Conservation (phyloP, 1,140 invertebrate species). For the Microplitis mediator region DNA sequence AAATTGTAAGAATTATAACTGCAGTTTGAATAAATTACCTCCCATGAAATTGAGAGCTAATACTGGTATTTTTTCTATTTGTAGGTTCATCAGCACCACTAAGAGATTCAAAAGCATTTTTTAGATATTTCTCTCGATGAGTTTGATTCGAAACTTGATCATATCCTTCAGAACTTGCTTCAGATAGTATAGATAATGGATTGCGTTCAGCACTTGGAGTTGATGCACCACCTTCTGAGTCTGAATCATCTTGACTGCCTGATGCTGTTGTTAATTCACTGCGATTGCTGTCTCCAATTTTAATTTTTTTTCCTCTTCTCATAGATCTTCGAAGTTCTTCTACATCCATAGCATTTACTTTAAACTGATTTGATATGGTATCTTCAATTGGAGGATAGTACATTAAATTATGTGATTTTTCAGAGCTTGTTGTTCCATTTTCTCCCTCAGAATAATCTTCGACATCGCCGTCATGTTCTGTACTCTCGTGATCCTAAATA, state of each 20-base stretch:
- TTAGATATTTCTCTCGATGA: conserved; percentile 74
- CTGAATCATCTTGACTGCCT: conserved; percentile 69
- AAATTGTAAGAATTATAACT: background rate
- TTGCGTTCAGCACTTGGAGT: conserved; percentile 62
- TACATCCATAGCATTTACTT: conserved; percentile 85
- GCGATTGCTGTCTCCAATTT: conserved; percentile 58
- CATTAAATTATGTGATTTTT: conserved; percentile 66
- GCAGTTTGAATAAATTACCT: conserved; percentile 39
- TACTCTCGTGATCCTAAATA: conserved; percentile 73
- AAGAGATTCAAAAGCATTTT: conserved; percentile 79
- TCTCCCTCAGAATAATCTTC: conserved; percentile 87
- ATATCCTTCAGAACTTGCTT: conserved; percentile 75
- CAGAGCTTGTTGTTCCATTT: conserved; percentile 73
- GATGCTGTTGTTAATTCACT: conserved; percentile 65
- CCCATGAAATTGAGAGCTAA: conserved; percentile 59
- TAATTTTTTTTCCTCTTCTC: conserved; percentile 71
- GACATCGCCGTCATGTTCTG: conserved; percentile 84
- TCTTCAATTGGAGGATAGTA: conserved; percentile 63
- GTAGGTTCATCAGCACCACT: conserved; percentile 67
- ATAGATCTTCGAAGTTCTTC: conserved; percentile 81
- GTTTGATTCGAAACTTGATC: conserved; percentile 68
- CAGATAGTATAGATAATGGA: conserved; percentile 67
- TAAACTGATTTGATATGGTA: conserved; percentile 73
- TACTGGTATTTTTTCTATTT: conserved; percentile 54
- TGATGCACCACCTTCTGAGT: conserved; percentile 73